A percentile compares a stretch with the other conserved stretches of the same genome.
Conservation (phyloP, 2,888 invertebrate species). For the Embidobia sp. region DNA sequence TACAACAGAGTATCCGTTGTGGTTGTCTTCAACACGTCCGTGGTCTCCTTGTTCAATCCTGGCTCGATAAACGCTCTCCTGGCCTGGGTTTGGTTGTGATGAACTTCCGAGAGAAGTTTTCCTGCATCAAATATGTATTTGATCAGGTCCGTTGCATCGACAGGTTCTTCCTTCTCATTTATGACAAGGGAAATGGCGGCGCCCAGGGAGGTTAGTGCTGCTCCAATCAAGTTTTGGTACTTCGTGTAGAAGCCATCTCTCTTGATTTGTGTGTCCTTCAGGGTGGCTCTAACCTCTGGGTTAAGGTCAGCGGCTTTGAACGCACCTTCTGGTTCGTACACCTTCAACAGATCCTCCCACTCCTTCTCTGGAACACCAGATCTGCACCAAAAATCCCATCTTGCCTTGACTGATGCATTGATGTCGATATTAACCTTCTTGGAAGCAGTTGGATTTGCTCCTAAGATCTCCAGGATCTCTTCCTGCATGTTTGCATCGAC, state of each 20-base stretch:
- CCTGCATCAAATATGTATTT: slow-evolving; percentile 24
- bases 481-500: not conserved
- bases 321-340: slow-evolving; percentile 12
- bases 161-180: not conserved
- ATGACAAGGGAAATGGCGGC: slow-evolving; percentile 18
- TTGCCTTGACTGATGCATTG: not conserved
- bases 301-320: slow-evolving; percentile 16
- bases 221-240: slow-evolving; percentile 22
- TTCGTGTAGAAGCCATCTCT: slow-evolving; percentile 18
- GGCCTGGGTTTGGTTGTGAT: slow-evolving; percentile 2
- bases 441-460: slow-evolving; percentile 5
- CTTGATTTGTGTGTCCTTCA: slow-evolving; percentile 13
- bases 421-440: not conserved
- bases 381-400: slow-evolving; percentile 13
- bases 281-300: slow-evolving; percentile 3
- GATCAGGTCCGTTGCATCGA: slow-evolving; percentile 8
- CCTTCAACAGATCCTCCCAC: slow-evolving; percentile 1
- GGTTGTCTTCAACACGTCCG: slow-evolving; percentile 1
- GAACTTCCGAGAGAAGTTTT: slow-evolving; percentile 2
- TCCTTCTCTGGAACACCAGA: slow-evolving; percentile 13
- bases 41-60: slow-evolving; percentile 4
- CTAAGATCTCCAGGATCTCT: slow-evolving; percentile 17
- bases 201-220: slow-evolving; percentile 17
- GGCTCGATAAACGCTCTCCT: slow-evolving; percentile 16
- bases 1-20: slow-evolving; percentile 23